Evolutionary conservation across 1,140 invertebrate genomes (phyloP).

Genomic region (Apis cerana): DNA sequence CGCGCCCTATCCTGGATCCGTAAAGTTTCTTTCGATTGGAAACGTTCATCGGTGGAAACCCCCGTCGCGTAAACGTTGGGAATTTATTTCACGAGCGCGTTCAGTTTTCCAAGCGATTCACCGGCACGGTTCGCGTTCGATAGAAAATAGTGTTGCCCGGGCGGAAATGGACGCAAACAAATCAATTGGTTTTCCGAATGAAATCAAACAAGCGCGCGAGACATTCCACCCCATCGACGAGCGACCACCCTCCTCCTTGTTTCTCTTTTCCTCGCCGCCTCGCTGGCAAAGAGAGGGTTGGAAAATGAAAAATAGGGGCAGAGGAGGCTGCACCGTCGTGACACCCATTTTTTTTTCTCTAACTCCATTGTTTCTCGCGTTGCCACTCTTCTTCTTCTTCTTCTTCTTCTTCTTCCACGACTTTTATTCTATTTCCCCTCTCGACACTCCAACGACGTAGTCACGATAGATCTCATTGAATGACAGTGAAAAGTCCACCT

Average conservation of each 20-base stretch:
- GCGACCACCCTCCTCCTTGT: not conserved
- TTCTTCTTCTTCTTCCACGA: not conserved
- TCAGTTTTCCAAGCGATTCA: constrained; percentile 8
- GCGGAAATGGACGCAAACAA: constrained; percentile 21
- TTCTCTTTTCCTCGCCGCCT: constrained; percentile 16
- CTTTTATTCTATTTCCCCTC: not conserved
- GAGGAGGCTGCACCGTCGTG: constrained; percentile 16
- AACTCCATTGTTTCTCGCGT: constrained; percentile 32
- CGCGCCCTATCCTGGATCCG: not conserved
- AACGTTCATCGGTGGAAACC: not conserved
- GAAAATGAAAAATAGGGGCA: constrained; percentile 58
- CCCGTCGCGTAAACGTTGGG: not conserved
- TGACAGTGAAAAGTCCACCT: not conserved
- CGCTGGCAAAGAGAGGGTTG: constrained; percentile 2
- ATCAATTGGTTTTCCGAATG: constrained; percentile 13
- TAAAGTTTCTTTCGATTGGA: not conserved
- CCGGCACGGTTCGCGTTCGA: not conserved
- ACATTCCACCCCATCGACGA: not conserved
- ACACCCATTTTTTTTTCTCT: constrained; percentile 41
- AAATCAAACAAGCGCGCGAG: constrained; percentile 12
- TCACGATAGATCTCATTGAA: constrained; percentile 48
- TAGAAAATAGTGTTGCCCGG: not conserved
- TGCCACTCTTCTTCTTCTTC: constrained; percentile 5
- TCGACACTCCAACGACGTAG: not conserved
- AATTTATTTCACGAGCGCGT: constrained; percentile 5